Percentiles rank a stretch among this genome's conserved stretches.
Conservation (phyloP, 2,888 invertebrate genomes). For the Gari tellinella region DNA sequence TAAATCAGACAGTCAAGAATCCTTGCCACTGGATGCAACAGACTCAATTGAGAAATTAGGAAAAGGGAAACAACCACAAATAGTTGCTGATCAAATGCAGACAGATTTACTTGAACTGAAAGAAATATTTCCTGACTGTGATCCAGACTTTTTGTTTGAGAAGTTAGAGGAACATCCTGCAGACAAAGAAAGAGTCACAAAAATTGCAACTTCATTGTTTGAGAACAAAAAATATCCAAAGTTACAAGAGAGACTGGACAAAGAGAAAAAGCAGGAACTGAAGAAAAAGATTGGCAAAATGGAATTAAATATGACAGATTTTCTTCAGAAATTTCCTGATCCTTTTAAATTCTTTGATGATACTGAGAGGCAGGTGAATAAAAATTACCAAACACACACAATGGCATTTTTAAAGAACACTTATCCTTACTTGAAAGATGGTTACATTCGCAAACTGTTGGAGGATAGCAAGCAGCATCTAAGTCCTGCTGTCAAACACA, state of each 20-base stretch:
- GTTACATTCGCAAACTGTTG: constrained; percentile 70
- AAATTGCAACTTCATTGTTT: constrained; percentile 73
- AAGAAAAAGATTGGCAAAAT: constrained; percentile 63
- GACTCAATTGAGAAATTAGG: constrained; percentile 34
- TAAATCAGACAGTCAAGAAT: constrained; percentile 57
- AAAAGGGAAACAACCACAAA: constrained; percentile 52
- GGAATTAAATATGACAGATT: constrained; percentile 70
- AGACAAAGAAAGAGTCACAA: constrained; percentile 67
- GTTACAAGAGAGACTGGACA: constrained; percentile 69
- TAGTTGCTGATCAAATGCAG: constrained; percentile 56
- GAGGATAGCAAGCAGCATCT: constrained; percentile 70
- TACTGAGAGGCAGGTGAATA: constrained; percentile 65
- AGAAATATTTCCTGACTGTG: constrained; percentile 80
- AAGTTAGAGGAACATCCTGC: constrained; percentile 62
- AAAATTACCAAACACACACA: constrained; percentile 74
- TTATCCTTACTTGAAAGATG: constrained; percentile 68
- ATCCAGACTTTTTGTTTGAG: constrained; percentile 78
- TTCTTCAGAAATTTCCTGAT: constrained; percentile 78
- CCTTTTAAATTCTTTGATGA: constrained; percentile 74
- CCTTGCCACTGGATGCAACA: constrained; percentile 22
- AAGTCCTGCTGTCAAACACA: constrained; percentile 61
- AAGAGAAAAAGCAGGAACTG: constrained; percentile 58
- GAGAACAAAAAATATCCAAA: constrained; percentile 76
- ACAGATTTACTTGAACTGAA: constrained; percentile 72
- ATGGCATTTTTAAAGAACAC: constrained; percentile 69